A percentile compares a stretch with the other conserved stretches of the same genome.
phyloP scores from a whole-genome alignment of 2,888 invertebrate species.

The Arctia plantaginis region DNA sequence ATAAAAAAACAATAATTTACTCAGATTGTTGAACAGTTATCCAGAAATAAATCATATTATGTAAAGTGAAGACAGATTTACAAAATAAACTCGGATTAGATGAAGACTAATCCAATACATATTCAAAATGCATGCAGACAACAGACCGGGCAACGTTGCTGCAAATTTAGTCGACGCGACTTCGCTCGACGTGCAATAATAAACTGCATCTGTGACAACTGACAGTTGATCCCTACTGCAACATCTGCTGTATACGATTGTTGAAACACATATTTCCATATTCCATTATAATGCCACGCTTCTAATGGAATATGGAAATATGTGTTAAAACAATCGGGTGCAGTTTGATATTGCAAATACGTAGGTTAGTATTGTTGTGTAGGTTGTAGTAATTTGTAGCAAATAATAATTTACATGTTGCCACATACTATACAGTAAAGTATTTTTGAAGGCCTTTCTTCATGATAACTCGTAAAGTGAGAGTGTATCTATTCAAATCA shows the following conservation, averaged over 20 bases:
- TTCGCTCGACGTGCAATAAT: constrained; percentile 18
- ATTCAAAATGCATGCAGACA: constrained; percentile 36
- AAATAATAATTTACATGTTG: background rate
- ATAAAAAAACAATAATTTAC: background rate
- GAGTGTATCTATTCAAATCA: background rate
- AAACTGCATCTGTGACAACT: constrained; percentile 16
- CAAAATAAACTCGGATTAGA: constrained; percentile 27
- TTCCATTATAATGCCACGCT: background rate
- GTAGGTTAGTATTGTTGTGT: background rate
- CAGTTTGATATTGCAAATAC: background rate
- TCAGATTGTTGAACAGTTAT: background rate
- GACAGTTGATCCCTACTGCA: constrained; percentile 14
- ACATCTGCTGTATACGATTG: constrained; percentile 16
- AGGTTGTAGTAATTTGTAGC: background rate
- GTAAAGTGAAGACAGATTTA: background rate
- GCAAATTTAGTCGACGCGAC: background rate
- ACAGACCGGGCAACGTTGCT: background rate
- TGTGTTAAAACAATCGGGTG: no score
- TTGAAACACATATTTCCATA: constrained; percentile 12
- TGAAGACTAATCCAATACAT: constrained; percentile 41
- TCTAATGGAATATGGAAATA: constrained; percentile 15
- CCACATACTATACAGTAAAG: background rate
- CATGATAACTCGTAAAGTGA: background rate
- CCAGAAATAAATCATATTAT: background rate
- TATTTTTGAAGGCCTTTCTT: background rate